Base-by-base conservation (phyloP, 2,113 vertebrate species). In the Nymphicus hollandicus region DNA sequence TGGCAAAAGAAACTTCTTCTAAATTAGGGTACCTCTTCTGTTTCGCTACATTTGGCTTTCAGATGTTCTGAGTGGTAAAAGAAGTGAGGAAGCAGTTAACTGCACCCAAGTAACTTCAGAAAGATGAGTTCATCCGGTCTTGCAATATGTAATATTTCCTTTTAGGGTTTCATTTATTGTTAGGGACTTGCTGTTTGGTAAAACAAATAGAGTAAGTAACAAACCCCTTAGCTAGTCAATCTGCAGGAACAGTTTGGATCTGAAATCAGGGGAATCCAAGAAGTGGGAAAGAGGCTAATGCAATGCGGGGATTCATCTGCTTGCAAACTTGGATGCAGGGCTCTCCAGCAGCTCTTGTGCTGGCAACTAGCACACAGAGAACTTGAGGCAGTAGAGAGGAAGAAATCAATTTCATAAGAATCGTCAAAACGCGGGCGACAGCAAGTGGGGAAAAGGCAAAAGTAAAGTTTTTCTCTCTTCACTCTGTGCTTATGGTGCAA, bases 371-470 rank as follows among this genome's bases (percentile, higher is more conserved):
- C 65, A 31, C 35, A 33, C 4, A 39, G 22, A n/a, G 66, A 86
- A 84, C 41, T 50, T 93, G 73, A 79, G 60, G 79, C 37, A 13
- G n/a, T 18, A 50, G 23, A 66, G 44, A 72, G 69, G 28, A 82
- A 76, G 55, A 74, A 92, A 86, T 37, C 11, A 13, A 9, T 73
- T 90, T 93, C 83, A n/a, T 41, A 86, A 85, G 82, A 88, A 74
- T 69, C 1, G 7, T 53, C 47, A 60, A 70, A 90, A 89, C 10
- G 37, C 39, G 56, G 29, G 33, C 29, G 1, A 39, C 69, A 88
- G 68, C 19, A 66, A 93, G 47, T 65, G 41, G 81, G 88, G 49
- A 28, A 93, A 88, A 95, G 80, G 90, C 49, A 87, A 96, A 41
- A 39, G 17, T 7, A 44, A 16, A 29, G 13, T 22, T 83, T 86